Evolutionary conservation across 1,140 invertebrate species (phyloP).

Genomic region (Trissolcus basalis): DNA sequence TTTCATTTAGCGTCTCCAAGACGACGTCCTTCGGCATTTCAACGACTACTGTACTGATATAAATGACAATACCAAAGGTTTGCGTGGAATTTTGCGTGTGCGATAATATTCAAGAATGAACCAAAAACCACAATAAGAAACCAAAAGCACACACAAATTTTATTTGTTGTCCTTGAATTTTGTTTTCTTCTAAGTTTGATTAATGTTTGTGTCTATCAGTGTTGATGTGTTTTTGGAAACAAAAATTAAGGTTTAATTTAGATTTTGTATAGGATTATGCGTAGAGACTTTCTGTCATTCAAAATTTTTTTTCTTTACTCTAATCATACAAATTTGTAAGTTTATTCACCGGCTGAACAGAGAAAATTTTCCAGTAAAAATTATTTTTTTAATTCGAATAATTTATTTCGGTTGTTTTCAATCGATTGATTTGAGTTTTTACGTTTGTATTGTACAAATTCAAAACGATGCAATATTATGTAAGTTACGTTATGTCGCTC

Average conservation of each 20-base stretch:
- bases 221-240: no score
- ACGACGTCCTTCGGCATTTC: slow-evolving; percentile 12
- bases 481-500: slow-evolving; percentile 12
- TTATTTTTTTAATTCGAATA: slow-evolving; percentile 28
- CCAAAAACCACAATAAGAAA: slow-evolving; percentile 15
- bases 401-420: slow-evolving; percentile 15
- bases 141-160: background rate
- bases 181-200: slow-evolving; percentile 13
- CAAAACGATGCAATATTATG: slow-evolving; percentile 17
- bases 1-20: slow-evolving; percentile 6
- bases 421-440: slow-evolving; percentile 9
- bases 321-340: no score
- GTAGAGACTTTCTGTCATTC: slow-evolving; percentile 1
- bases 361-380: background rate
- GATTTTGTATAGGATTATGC: background rate
- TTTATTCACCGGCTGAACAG: no score
- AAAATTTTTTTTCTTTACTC: no score
- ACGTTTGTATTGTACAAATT: background rate
- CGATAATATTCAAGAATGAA: slow-evolving; percentile 30
- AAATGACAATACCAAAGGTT: slow-evolving; percentile 30
- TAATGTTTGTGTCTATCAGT: no score
- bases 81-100: slow-evolving; percentile 20
- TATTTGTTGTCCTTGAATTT: slow-evolving; percentile 15
- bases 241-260: no score
- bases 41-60: slow-evolving; percentile 12